These are phyloP conservation scores for Clupea harengus DNA, from an alignment of 2,113 vertebrate genomes.

Conservation along the genomic window DNA sequence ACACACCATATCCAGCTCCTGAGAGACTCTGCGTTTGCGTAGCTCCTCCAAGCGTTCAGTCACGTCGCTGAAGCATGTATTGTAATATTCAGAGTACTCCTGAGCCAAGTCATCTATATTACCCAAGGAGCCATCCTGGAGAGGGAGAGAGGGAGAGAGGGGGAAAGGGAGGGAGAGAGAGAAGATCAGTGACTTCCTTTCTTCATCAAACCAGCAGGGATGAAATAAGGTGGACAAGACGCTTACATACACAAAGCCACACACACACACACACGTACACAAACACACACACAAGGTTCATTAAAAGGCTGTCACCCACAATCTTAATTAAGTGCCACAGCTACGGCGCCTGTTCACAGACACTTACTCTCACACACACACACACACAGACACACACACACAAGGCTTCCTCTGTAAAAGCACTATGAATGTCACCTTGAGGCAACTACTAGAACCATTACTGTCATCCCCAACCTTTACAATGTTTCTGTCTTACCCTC, in stretches of 20 bases:
- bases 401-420: conserved; percentile 47
- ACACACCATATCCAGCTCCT: conserved; percentile 87
- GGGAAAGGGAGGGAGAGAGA: conserved; percentile 12
- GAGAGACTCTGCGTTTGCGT: conserved; percentile 86
- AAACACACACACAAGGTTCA: not conserved
- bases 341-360: conserved; percentile 56
- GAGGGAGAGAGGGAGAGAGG: conserved; percentile 30
- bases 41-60: conserved; percentile 95
- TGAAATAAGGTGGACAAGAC: too few relatives aligned
- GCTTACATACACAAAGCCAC: too few relatives aligned
- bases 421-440: conserved; percentile 22
- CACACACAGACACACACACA: conserved; percentile 29
- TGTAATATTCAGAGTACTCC: conserved; percentile 96
- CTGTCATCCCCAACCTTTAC: too few relatives aligned
- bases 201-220: too few relatives aligned
- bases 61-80: conserved; percentile 91
- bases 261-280: too few relatives aligned
- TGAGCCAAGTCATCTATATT: conserved; percentile 97
- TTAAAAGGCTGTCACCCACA: not conserved
- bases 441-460: too few relatives aligned
- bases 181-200: not conserved
- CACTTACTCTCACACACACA: not conserved
- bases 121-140: conserved; percentile 92
- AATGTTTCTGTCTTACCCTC: too few relatives aligned
- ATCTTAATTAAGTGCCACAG: not conserved